Evolutionary conservation across 2,113 vertebrate genomes (phyloP).

Genomic region (Erythrocercus mccallii): DNA sequence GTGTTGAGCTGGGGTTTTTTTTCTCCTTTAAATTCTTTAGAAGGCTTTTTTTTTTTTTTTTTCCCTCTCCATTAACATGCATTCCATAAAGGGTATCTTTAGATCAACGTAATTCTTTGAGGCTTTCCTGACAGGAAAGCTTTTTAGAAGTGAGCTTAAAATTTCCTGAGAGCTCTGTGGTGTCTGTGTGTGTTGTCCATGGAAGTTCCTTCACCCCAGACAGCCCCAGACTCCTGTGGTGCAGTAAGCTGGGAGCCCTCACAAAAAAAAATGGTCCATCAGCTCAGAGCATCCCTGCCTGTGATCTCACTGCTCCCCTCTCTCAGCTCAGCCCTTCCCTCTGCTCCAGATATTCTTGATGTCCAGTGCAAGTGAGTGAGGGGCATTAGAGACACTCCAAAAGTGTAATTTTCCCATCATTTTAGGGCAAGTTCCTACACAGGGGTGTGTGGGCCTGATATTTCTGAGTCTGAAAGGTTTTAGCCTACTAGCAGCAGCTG

Average conservation of each 20-base stretch:
- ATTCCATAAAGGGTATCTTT: not conserved
- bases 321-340: not conserved
- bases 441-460: no score
- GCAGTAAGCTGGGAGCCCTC: not conserved
- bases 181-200: fast-evolving
- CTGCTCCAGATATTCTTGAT: not conserved
- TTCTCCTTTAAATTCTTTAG: not conserved
- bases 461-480: no score
- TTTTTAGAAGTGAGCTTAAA: not conserved
- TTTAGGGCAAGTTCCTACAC: not conserved
- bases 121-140: not conserved
- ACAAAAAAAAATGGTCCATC: not conserved
- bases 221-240: fast-evolving
- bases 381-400: no score
- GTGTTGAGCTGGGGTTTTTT: not conserved
- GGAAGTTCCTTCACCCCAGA: not conserved
- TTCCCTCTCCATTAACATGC: not conserved
- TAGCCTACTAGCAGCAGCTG: no score
- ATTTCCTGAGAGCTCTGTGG: not conserved
- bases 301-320: fast-evolving
- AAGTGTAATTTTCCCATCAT: fast-evolving
- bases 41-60: not conserved
- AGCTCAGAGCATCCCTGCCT: not conserved
- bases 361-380: not conserved
- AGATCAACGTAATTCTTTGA: not conserved